A percentile compares a stretch with the other conserved stretches of the same genome.
Conservation (phyloP, 2,888 invertebrate genomes). For the Tenthredo distinguenda region DNA sequence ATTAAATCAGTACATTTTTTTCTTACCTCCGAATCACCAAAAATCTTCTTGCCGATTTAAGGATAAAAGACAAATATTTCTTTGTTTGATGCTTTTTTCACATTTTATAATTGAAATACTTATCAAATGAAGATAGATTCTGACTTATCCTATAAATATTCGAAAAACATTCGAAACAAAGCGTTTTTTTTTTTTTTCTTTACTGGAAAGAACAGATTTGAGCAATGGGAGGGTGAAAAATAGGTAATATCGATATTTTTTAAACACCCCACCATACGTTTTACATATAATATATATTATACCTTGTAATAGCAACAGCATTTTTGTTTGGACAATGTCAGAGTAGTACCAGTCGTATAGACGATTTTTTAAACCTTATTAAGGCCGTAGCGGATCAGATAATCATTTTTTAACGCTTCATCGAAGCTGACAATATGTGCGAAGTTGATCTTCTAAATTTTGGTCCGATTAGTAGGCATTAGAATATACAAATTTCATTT, state of each 20-base stretch:
- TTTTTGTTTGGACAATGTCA: not conserved
- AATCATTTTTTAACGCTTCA: not conserved
- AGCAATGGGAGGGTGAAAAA: not conserved
- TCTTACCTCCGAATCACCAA: not conserved
- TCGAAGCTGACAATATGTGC: not conserved
- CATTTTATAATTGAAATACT: not conserved
- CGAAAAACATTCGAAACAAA: not conserved
- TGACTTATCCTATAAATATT: not conserved
- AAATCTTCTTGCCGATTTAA: not conserved
- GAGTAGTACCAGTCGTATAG: not conserved
- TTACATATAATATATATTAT: conserved; percentile 29
- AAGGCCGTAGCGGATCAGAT: not conserved
- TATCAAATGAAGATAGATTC: not conserved
- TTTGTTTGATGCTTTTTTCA: not conserved
- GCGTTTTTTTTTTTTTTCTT: not conserved
- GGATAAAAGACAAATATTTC: not conserved
- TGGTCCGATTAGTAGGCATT: conserved; percentile 14
- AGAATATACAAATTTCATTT: not conserved
- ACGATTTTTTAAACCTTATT: not conserved
- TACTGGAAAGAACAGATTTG: not conserved
- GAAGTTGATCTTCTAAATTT: conserved; percentile 51
- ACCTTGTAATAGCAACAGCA: conserved; percentile 30
- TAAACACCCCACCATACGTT: not conserved
- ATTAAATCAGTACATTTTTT: not conserved
- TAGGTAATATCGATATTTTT: not conserved